Conservation (phyloP, 2,113 vertebrate genomes). For the Tyto alba region DNA sequence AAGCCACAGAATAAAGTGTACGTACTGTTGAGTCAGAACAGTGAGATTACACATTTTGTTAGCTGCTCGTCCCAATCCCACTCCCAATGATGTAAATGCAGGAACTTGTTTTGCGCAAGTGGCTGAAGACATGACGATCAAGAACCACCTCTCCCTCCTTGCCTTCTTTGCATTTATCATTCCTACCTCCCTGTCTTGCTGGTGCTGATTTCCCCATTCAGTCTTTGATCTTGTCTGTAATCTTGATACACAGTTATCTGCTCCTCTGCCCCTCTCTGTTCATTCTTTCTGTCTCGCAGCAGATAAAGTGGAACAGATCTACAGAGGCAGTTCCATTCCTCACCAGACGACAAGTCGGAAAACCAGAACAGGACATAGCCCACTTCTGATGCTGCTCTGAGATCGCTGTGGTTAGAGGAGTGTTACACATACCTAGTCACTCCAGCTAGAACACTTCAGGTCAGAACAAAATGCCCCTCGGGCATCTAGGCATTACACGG, state of each 20-base stretch:
- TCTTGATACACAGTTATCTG: not conserved
- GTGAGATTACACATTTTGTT: not conserved
- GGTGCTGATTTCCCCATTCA: not conserved
- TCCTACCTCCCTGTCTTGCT: not conserved
- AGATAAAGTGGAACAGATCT: not conserved
- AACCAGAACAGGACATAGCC: not conserved
- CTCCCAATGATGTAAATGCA: not conserved
- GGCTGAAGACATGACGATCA: not conserved
- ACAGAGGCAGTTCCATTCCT: not conserved
- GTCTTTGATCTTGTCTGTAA: constrained; percentile 16
- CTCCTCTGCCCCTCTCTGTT: not conserved
- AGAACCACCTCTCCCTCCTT: not conserved
- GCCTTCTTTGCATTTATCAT: not conserved
- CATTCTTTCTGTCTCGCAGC: not conserved
- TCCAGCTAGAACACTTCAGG: not conserved
- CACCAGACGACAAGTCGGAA: not conserved
- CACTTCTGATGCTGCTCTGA: not conserved
- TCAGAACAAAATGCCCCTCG: not conserved
- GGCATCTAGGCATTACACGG: not conserved
- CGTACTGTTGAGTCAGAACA: not conserved
- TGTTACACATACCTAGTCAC: not conserved
- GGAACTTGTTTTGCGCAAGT: not conserved
- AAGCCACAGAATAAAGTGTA: not conserved
- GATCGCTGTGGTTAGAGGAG: not conserved
- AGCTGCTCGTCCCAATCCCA: not conserved